phyloP scores from a whole-genome alignment of 2,888 invertebrate species.

The Lithophane ornitopus region DNA sequence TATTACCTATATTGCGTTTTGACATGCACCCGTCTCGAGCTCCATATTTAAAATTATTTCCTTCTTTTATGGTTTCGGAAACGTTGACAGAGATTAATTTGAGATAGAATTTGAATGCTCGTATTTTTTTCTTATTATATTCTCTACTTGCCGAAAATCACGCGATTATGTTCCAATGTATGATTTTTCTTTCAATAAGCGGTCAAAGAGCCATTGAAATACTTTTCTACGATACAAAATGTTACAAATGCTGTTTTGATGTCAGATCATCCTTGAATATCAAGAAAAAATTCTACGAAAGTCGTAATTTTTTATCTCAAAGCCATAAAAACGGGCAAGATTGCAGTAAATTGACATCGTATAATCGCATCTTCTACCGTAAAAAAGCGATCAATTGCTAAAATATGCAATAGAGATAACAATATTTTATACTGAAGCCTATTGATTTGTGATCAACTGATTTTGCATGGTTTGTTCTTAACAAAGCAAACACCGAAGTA shows the following conservation, averaged over 20 bases:
- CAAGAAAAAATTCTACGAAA: slow-evolving; percentile 59
- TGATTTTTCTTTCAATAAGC: slow-evolving; percentile 8
- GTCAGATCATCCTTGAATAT: slow-evolving; percentile 61
- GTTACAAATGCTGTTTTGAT: slow-evolving; percentile 51
- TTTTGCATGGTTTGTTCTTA: slow-evolving; percentile 32
- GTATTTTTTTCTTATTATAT: slow-evolving; percentile 34
- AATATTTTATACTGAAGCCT: slow-evolving; percentile 50
- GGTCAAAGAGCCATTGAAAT: slow-evolving; percentile 16
- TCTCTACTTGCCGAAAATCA: slow-evolving; percentile 8
- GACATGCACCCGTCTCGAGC: slow-evolving; percentile 46
- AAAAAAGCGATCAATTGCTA: slow-evolving; percentile 65
- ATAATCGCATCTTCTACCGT: slow-evolving; percentile 64
- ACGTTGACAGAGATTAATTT: slow-evolving; percentile 51
- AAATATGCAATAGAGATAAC: slow-evolving; percentile 63
- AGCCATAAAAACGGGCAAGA: slow-evolving; percentile 63
- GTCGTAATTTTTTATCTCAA: slow-evolving; percentile 64
- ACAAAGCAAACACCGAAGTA: slow-evolving; percentile 17
- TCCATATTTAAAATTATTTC: slow-evolving; percentile 26
- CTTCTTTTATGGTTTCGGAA: slow-evolving; percentile 32
- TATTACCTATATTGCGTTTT: slow-evolving; percentile 57
- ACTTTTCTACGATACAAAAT: slow-evolving; percentile 35
- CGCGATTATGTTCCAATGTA: slow-evolving; percentile 19
- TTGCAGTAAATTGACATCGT: slow-evolving; percentile 68
- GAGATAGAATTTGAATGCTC: slow-evolving; percentile 23
- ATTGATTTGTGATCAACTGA: slow-evolving; percentile 51